Base-by-base conservation (phyloP, 2,797 vertebrate genomes). In the Muraenolepis orangiensis region DNA sequence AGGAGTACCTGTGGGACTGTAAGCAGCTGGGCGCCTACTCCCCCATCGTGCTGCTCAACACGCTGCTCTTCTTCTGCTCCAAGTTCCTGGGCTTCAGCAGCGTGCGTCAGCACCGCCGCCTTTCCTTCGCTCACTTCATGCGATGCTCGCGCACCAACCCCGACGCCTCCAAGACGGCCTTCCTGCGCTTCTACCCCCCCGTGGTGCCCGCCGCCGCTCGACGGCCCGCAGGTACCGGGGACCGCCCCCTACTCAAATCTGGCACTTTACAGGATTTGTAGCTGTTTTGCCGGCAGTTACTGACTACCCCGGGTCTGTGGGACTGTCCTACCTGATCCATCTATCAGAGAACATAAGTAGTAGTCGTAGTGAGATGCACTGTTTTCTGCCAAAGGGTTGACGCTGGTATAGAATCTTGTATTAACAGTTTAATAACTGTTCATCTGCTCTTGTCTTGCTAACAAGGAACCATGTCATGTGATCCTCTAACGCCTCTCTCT, bases 21-120 rank as follows among this genome's bases (percentile, higher is more conserved):
- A 99, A 99, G 77, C 98, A 99, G 92, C 84, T 99, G 87, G 98
- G 98, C 1, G 96, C 97, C 4, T 98, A 98, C 88, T 99, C 98
- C 26, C 98, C 98, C 75, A 97, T 96, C 0, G 97, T 99, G 81
- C 95, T 99, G 74, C 93, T 99, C 91, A 99, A 99, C 91, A 99
- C 98, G 0, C 94, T 99, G 84, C 93, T 99, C 1, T 99, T 96
- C 91, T 99, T 99, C 94, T 98, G 96, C 92, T 98, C 97, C 90
- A 99, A 98, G 92, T 95, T 95, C 79, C 98, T 99, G 78, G 96
- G 95, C 90, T 94, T 99, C 79, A 96, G 94, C 88, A 95, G 95
- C 31, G 94, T 96, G 85, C 93, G 92, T 76, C 96, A 98, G 89
- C 98, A 99, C 89, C 93, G 94, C 75, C 96, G 96, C 87, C 95